Evolutionary conservation across 2,888 invertebrate species (phyloP), one percentile per base, ranked within the genome.

Genomic region (Caenorhabditis afra): DNA sequence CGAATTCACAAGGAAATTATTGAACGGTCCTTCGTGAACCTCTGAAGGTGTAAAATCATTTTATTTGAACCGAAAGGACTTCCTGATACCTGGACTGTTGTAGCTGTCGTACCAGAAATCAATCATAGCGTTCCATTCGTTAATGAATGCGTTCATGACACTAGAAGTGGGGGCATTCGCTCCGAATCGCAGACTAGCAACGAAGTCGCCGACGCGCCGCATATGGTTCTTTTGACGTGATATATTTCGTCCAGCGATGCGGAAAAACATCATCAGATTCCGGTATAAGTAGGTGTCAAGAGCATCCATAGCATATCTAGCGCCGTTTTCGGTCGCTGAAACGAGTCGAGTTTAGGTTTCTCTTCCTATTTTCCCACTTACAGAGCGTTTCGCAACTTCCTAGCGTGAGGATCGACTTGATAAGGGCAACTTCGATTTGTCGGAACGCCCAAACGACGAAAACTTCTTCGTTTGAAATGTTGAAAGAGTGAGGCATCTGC

Each of bases 361-460:
- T 29, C 29, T 5, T 5, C 29, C 29, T n/a, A n/a, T n/a, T 3
- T 29, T 29, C 29, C 3, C 4, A 5, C 29, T 29, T 29, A 29
- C 29, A 29, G 7, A 29, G 29, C 29, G 29, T 29, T 29, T 29
- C 29, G 29, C 29, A 5, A 29, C 29, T 29, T 29, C 29, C 29
- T 53, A 62, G 18, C 22, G 61, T 64, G 41, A 71, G 23, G 12
- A 71, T 1, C 2, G 49, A 18, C 41, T 71, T 71, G 53, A 64
- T 29, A 10, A 57, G 23, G 2, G 55, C 35, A 16, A 71, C 49
- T 20, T 71, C 71, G 20, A 62, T 49, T n/a, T 71, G 41, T 7
- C 57, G 47, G 49, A 71, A 62, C 14, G 35, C 37, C 62, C 57
- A 68, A 12, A 14, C 7, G 2, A 50, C 47, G 12, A 45, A 7